These are phyloP conservation scores for Astreopora myriophthalma DNA, from an alignment of 64 coral and sea anemone species.

Conservation along the genomic window DNA sequence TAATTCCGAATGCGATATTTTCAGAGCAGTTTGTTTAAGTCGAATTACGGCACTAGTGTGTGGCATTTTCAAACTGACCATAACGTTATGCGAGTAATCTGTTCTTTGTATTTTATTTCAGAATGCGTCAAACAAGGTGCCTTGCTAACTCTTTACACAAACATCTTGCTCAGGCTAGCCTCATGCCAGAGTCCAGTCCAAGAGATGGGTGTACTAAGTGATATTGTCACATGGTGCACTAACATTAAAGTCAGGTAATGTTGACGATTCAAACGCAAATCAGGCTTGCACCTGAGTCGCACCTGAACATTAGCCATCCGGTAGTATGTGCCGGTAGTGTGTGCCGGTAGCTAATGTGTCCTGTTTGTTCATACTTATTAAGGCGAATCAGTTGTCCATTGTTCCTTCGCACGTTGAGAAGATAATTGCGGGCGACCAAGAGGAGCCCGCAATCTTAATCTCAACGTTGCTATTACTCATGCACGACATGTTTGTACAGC, in stretches of 20 bases:
- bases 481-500: too few relatives aligned
- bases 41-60: background rate
- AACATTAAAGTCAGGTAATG: slow-evolving; percentile 71
- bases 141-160: slow-evolving; percentile 76
- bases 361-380: too few relatives aligned
- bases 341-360: too few relatives aligned
- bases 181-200: slow-evolving; percentile 79
- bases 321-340: too few relatives aligned
- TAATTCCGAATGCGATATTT: background rate
- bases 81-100: background rate
- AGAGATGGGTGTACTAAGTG: slow-evolving; percentile 72
- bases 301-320: too few relatives aligned
- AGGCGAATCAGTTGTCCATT: too few relatives aligned
- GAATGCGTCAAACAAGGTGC: slow-evolving; percentile 68
- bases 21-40: background rate
- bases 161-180: slow-evolving; percentile 77
- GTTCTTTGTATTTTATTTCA: slow-evolving; percentile 7
- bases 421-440: too few relatives aligned
- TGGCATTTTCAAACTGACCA: background rate
- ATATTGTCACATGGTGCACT: slow-evolving; percentile 75
- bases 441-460: too few relatives aligned
- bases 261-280: too few relatives aligned
- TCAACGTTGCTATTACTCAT: too few relatives aligned
- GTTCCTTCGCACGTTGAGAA: too few relatives aligned
- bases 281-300: too few relatives aligned